Evolutionary conservation across 2,888 invertebrate genomes (phyloP).

Genomic region (Crossocerus cetratus): DNA sequence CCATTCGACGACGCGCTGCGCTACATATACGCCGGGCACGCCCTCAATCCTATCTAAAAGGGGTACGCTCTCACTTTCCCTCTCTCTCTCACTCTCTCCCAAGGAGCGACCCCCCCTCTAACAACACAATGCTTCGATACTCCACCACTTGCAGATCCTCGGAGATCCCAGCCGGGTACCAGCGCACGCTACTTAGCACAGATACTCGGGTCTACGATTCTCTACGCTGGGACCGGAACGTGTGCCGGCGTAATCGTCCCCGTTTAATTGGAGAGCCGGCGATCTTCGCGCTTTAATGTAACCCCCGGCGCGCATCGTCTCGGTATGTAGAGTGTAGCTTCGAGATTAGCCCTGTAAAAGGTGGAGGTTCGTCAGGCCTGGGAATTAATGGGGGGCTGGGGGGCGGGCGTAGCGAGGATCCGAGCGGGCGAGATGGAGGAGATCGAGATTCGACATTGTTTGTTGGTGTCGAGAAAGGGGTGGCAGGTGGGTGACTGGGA

Average conservation of each 20-base stretch:
- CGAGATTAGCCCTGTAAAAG: no score
- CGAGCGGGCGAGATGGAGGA: neutral
- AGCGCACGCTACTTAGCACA: constrained; percentile 15
- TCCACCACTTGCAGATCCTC: neutral
- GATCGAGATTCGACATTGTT: neutral
- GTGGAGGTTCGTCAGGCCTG: no score
- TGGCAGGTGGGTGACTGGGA: neutral
- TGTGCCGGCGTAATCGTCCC: constrained; percentile 25
- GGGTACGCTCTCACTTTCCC: constrained; percentile 18
- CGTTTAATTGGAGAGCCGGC: constrained; percentile 19
- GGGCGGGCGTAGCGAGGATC: no score
- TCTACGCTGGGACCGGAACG: constrained; percentile 16
- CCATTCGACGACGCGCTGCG: constrained; percentile 42
- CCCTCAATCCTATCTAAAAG: constrained; percentile 38
- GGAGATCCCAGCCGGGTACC: no score
- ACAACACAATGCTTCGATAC: neutral
- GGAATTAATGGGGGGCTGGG: no score
- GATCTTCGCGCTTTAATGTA: constrained; percentile 15
- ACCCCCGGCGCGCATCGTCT: neutral
- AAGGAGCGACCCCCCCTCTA: neutral
- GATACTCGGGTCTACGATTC: constrained; percentile 32
- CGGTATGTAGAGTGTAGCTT: neutral
- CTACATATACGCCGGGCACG: constrained; percentile 28
- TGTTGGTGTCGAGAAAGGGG: neutral
- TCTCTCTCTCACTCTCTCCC: neutral